phyloP scores from a whole-genome alignment of 2,797 vertebrate genomes.

The Phataginus tetradactyla region DNA sequence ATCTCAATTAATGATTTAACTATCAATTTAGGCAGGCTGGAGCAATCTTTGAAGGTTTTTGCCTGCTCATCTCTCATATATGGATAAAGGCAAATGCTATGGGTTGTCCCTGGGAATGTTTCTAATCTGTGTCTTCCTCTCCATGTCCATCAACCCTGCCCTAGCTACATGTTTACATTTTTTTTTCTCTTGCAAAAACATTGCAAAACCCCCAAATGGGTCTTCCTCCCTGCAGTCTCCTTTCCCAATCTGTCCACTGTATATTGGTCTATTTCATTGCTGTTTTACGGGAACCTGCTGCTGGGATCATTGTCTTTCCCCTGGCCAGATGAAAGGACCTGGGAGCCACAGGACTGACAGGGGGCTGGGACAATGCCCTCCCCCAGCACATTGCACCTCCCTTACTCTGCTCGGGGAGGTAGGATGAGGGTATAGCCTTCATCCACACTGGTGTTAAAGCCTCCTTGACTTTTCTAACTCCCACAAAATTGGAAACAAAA shows the following conservation, averaged over 20 bases:
- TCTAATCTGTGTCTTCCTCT: neutral
- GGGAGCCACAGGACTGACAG: accelerated
- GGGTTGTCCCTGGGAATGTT: neutral
- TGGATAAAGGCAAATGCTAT: neutral
- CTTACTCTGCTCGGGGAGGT: neutral
- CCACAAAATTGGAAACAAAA: neutral
- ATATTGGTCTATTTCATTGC: neutral
- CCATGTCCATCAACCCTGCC: neutral
- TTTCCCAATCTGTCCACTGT: neutral
- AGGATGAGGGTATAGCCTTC: neutral
- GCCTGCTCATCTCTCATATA: neutral
- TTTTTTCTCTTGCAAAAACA: neutral
- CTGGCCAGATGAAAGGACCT: neutral
- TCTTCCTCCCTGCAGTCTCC: neutral
- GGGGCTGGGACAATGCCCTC: neutral
- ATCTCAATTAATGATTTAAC: neutral
- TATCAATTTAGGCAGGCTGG: too few relatives aligned
- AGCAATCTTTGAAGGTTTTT: too few relatives aligned
- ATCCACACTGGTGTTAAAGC: neutral
- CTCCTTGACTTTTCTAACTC: neutral
- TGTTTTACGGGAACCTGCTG: neutral
- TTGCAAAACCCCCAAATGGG: neutral
- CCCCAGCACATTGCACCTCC: neutral
- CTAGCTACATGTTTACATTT: neutral
- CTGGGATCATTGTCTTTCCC: neutral